phyloP scores from a whole-genome alignment of 2,888 invertebrate genomes.

The Nasonovia ribisnigri region DNA sequence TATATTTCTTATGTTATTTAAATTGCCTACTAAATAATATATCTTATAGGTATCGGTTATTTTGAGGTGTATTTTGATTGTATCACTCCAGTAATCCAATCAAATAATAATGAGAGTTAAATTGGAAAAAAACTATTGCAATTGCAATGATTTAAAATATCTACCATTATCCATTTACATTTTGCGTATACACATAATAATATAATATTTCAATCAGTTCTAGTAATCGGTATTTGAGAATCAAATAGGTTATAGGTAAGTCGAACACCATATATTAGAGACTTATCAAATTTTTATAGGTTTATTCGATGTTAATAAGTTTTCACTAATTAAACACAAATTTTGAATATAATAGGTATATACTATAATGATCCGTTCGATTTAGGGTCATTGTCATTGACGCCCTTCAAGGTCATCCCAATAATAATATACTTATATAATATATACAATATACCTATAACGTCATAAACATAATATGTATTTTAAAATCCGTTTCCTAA shows the following conservation, averaged over 20 bases:
- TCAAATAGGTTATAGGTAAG: background rate
- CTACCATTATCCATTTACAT: background rate
- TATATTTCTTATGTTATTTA: background rate
- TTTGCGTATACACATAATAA: background rate
- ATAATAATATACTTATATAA: background rate
- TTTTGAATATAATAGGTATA: background rate
- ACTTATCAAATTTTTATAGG: background rate
- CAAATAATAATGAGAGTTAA: background rate
- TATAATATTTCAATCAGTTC: background rate
- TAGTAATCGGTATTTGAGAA: background rate
- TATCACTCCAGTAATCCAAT: background rate
- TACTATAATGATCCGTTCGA: background rate
- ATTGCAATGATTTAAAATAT: background rate
- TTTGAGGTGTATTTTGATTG: background rate
- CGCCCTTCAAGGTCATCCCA: conserved; percentile 1
- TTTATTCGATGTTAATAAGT: background rate
- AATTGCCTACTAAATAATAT: background rate
- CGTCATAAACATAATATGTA: background rate
- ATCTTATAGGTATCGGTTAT: background rate
- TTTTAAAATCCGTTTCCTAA: background rate
- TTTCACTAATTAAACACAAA: background rate
- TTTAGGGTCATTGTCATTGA: conserved; percentile 46
- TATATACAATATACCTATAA: background rate
- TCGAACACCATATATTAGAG: background rate
- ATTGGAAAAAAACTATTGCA: background rate